Conservation (phyloP, 2,113 vertebrate genomes). For the Seriola aureovittata region DNA sequence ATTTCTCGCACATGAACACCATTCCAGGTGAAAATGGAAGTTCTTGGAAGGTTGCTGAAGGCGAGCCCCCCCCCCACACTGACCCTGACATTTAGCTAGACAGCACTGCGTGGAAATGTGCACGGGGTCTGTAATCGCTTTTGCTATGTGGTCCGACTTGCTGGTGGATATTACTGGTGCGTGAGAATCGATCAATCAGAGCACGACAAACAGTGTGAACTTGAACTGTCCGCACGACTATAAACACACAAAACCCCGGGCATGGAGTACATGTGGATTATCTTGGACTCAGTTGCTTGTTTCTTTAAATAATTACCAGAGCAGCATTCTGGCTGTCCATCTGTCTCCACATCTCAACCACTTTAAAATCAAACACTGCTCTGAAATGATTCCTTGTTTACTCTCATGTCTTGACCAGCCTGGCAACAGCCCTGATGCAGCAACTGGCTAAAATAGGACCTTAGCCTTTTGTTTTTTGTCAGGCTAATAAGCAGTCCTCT, state of each 20-base stretch:
- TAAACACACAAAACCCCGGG: slow-evolving; percentile 38
- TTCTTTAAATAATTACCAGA: slow-evolving; percentile 58
- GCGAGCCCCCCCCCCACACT: not conserved
- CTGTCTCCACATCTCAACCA: slow-evolving; percentile 20
- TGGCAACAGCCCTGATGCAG: not conserved
- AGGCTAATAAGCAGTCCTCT: slow-evolving; percentile 6
- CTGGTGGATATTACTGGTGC: slow-evolving; percentile 47
- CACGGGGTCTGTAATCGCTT: slow-evolving; percentile 46
- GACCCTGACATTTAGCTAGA: slow-evolving; percentile 74
- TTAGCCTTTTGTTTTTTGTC: not conserved
- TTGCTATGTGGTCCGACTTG: slow-evolving; percentile 30
- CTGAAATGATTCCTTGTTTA: slow-evolving; percentile 1
- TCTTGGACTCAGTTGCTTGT: slow-evolving; percentile 39
- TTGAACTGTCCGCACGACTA: slow-evolving; percentile 45
- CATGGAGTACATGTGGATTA: slow-evolving; percentile 30
- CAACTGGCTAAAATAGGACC: slow-evolving; percentile 16
- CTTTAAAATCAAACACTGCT: slow-evolving; percentile 27
- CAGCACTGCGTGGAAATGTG: slow-evolving; percentile 18
- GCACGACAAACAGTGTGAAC: slow-evolving; percentile 54
- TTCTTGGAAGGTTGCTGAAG: slow-evolving; percentile 48
- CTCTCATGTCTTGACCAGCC: slow-evolving; percentile 2
- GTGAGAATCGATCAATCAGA: slow-evolving; percentile 52
- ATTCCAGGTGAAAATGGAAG: slow-evolving; percentile 64
- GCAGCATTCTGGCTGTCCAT: slow-evolving; percentile 19
- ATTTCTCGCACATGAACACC: slow-evolving; percentile 66